A percentile compares a stretch with the other conserved stretches of the same genome.
phyloP scores from a whole-genome alignment of 2,797 vertebrate genomes.

The Apodemus agrarius region DNA sequence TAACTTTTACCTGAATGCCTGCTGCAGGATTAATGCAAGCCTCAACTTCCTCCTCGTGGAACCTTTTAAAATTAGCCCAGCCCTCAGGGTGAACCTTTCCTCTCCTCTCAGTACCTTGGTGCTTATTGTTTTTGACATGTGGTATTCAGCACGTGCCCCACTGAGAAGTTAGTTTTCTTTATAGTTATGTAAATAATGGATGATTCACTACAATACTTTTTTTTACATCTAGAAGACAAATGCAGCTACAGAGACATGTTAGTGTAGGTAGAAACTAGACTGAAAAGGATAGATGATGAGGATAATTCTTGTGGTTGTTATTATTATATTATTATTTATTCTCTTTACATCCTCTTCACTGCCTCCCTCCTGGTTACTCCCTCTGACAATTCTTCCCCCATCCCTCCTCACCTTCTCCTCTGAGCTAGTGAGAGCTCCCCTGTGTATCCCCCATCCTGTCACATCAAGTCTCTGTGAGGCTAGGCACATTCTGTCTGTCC shows the following conservation, averaged over 20 bases:
- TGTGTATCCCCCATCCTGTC: neutral
- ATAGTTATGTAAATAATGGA: neutral
- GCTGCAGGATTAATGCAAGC: neutral
- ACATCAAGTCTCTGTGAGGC: neutral
- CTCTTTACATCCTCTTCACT: neutral
- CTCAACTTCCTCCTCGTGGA: neutral
- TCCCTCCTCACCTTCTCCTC: neutral
- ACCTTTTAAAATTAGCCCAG: neutral
- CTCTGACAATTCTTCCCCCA: neutral
- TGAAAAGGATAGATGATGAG: neutral
- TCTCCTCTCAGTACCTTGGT: neutral
- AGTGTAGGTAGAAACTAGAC: neutral
- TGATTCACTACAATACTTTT: neutral
- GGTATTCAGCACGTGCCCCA: neutral
- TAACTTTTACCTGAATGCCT: neutral
- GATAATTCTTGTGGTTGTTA: too few relatives aligned
- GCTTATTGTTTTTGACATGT: neutral
- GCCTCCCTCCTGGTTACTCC: neutral
- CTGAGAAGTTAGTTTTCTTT: constrained; percentile 16
- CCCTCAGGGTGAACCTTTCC: neutral
- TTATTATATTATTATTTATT: neutral
- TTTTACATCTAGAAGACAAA: neutral
- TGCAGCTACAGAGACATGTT: neutral
- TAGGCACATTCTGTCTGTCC: neutral
- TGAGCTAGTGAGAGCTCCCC: neutral